Base-by-base conservation (phyloP, 1,140 invertebrate species). In the Tetramorium simillimum region DNA sequence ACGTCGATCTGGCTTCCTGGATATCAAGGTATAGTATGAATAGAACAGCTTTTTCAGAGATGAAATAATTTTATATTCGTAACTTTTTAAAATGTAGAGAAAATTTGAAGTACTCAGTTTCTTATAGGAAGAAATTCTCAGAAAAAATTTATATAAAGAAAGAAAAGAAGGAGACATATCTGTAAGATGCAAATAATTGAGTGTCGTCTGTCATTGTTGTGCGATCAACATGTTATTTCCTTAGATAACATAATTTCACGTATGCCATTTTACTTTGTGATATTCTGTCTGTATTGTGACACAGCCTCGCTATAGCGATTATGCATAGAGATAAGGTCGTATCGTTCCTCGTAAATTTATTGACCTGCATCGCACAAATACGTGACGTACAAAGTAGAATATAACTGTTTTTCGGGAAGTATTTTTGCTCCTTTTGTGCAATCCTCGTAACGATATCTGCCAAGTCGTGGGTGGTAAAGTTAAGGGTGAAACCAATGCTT, bases 1-100 rank as follows among this genome's bases (percentile, higher is more conserved):
- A 97, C 92, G 95, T 96, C 80, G 96, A 96, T 84, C 95, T 97
- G 91, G 96, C 96, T 88, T 96, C 96, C 70, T 97, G 96, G 96
- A 96, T 96, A 91, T 96, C 96, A 89, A 97, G 97, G 94, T 97
- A 96, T 93, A 95, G 95, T 94, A 95, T 94, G 37, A 67, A 56
- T 51, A 24, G 53, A 63, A 9, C 2, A 40, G n/a, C 18, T 69
- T 67, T 46, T 69, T 16, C 18, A 16, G 4, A 46, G 3, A 21
- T 2, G 3, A 81, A 65, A 51, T 21, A 72, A 24, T 21, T 53
- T 33, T 16, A 33, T 65, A 9, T 53, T 6, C 33, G 3, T 24
- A 78, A 49, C 63, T 65, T 37, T 63, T 7, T 65, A 9, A 62
- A 33, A n/a, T 21, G 7, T 37, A 33, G n/a, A 21, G 28, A 62